Base-by-base conservation (phyloP, 2,888 invertebrate species). In the Drosophila neotestacea region DNA sequence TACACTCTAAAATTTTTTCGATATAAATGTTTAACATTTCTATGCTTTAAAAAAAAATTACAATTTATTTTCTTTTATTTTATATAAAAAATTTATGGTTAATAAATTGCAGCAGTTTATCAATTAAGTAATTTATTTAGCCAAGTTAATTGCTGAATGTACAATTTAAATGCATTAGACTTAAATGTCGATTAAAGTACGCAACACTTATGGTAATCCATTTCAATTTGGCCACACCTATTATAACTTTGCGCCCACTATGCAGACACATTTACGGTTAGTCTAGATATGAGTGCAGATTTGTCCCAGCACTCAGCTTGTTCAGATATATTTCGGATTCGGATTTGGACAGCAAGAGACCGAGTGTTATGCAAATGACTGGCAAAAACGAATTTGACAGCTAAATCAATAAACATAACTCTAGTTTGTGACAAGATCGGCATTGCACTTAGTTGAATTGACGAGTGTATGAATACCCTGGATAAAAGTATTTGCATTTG, bases 391-490 rank as follows among this genome's bases (percentile, higher is more conserved):
- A 67, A 75, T 76, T 73, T 88, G 84, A 84, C 84, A 88, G 84
- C 60, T 71, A 69, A 88, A 84, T 88, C 89, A 88, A 88, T 84
- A 88, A 81, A 61, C 88, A 88, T 76, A 88, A 88, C 73, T 87
- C 87, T 70, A 50, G 54, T 59, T 63, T 42, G 34, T 50, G 79
- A 70, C 85, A 70, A 76, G 78, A 87, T 78, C 83, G 62, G 67
- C 73, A 46, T 30, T 65, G 84, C 86, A 81, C 75, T 86, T 68
- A 83, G 50, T 59, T 44, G 32, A 59, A 58, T 50, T 32, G 59
- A 32, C 22, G 60, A 51, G 11, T 16, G 42, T 44, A 42, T 22
- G 22, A 22, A 22, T 22, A 22, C 22, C 22, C 22, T 51, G 60
- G 50, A 42, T 39, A 28, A 3, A 72, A 42, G 1, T 13, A 80